Evolutionary conservation across 92 coral and sea anemone genomes (phyloP).

Genomic region (Porites cylindrica): DNA sequence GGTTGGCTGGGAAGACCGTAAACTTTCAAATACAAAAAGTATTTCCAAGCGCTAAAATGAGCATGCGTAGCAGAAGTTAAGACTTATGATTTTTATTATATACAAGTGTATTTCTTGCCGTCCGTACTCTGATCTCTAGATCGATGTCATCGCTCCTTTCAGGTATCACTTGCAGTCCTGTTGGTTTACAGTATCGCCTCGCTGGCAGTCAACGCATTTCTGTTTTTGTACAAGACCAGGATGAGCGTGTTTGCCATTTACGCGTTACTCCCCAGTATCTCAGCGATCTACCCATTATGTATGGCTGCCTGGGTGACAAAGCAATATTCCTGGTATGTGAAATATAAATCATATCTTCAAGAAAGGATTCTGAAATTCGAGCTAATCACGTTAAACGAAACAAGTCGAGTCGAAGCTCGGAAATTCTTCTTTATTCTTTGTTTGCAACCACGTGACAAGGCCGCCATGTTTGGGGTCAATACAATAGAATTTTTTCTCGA

Average conservation of each 20-base stretch:
- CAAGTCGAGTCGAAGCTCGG: no score
- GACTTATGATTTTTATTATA: no score
- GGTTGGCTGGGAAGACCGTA: neutral
- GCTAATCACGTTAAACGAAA: no score
- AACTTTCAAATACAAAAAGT: no score
- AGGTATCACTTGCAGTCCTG: constrained; percentile 79
- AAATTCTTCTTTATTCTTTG: no score
- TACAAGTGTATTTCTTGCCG: neutral
- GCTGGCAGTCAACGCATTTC: constrained; percentile 86
- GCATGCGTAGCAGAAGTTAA: no score
- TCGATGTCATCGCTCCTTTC: neutral
- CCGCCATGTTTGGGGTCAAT: no score
- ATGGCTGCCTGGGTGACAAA: constrained; percentile 96
- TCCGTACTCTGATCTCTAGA: neutral
- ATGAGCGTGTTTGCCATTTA: constrained; percentile 70
- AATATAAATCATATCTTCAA: neutral
- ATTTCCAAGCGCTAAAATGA: no score
- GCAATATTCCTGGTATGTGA: constrained; percentile 85
- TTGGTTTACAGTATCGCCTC: constrained; percentile 84
- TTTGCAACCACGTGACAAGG: no score
- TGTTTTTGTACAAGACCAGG: constrained; percentile 86
- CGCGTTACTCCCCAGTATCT: constrained; percentile 81
- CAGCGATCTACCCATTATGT: constrained; percentile 87
- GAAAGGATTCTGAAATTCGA: neutral
- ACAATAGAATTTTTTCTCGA: no score